Percentiles rank a stretch among this genome's conserved stretches.
Conservation (phyloP, 1,140 invertebrate genomes). For the Arctopsyche grandis region DNA sequence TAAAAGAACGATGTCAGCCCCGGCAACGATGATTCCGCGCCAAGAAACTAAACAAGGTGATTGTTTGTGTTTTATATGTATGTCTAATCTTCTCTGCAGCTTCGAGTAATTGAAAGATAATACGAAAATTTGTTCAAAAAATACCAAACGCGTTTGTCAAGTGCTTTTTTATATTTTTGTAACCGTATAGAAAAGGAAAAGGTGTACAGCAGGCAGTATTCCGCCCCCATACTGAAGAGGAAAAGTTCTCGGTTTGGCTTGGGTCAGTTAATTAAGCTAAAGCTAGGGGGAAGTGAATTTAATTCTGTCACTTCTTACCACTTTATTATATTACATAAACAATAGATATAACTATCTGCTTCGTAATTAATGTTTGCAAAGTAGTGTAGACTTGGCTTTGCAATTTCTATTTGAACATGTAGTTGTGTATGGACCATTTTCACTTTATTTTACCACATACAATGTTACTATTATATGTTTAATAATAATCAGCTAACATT, state of each 20-base stretch:
- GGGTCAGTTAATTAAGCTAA: constrained; percentile 79
- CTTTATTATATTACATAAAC: too few species aligned
- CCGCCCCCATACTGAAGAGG: constrained; percentile 88
- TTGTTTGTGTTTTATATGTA: constrained; percentile 12
- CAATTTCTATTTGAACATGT: neutral
- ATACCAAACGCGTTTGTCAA: neutral
- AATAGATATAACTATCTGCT: neutral
- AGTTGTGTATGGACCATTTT: too few species aligned
- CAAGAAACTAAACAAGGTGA: constrained; percentile 82
- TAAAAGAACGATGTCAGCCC: constrained; percentile 92
- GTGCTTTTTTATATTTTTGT: neutral
- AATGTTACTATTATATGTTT: too few species aligned
- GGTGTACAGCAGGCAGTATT: constrained; percentile 88
- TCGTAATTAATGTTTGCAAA: neutral
- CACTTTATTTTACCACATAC: too few species aligned
- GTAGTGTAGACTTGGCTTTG: constrained; percentile 14
- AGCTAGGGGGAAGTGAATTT: neutral
- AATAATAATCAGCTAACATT: too few species aligned
- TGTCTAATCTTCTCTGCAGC: too few species aligned
- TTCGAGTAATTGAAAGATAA: too few species aligned
- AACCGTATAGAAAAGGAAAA: constrained; percentile 83
- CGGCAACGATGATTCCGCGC: constrained; percentile 81
- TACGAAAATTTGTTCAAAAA: neutral
- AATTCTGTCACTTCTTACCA: neutral
- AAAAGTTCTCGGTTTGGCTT: constrained; percentile 92